phyloP scores from a whole-genome alignment of 2,113 vertebrate species.

The Paramormyrops kingsleyae region DNA sequence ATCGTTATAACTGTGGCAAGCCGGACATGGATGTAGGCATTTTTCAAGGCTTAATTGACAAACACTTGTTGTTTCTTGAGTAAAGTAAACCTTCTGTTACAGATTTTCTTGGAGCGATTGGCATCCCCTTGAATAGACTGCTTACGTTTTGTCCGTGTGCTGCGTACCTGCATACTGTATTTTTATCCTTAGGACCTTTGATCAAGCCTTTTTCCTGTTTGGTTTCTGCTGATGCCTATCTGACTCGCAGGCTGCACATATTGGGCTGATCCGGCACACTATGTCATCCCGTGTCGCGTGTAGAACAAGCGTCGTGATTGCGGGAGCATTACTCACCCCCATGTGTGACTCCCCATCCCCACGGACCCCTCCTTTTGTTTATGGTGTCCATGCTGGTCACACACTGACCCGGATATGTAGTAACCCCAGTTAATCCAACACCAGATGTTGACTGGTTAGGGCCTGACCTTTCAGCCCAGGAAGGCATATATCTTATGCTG shows the following conservation, averaged over 20 bases:
- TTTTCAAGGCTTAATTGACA: conserved; percentile 32
- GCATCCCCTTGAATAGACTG: conserved; percentile 42
- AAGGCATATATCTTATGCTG: conserved; percentile 57
- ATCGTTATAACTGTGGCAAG: not conserved
- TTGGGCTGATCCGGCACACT: conserved; percentile 15
- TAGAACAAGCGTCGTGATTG: conserved; percentile 42
- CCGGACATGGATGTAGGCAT: not conserved
- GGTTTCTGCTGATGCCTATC: conserved; percentile 38
- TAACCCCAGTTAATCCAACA: conserved; percentile 16
- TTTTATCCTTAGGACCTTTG: conserved; percentile 37
- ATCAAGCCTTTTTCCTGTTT: conserved; percentile 39
- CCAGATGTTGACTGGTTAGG: conserved; percentile 45
- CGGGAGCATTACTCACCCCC: conserved; percentile 36
- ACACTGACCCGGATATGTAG: conserved; percentile 6
- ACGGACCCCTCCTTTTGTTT: conserved; percentile 23
- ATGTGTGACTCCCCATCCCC: conserved; percentile 23
- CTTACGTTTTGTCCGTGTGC: conserved; percentile 16
- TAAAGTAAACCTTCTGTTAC: conserved; percentile 54
- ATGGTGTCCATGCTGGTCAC: conserved; percentile 9
- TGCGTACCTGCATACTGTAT: conserved; percentile 31
- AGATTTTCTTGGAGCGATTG: conserved; percentile 48
- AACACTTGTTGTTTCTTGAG: conserved; percentile 38
- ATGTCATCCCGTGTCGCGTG: conserved; percentile 37
- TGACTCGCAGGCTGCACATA: conserved; percentile 34
- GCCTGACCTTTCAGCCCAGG: conserved; percentile 51